Evolutionary conservation across 2,888 invertebrate species (phyloP), one percentile per base, ranked within the genome.

Genomic region (Microctonus brassicae): DNA sequence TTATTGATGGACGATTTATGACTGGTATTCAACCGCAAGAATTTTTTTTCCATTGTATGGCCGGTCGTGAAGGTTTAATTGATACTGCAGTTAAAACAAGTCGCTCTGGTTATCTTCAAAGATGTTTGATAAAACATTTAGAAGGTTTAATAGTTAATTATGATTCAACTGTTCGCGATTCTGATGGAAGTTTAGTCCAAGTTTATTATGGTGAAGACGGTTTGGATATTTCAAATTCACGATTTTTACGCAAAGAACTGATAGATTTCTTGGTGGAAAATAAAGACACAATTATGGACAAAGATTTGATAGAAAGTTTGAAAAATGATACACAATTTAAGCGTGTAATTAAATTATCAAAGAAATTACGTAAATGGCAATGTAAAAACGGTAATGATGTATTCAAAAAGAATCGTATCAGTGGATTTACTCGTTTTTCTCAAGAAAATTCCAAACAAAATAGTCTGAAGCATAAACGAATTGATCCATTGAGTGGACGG

Each of bases 11-110:
- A 0, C 92, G 99, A 10, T 99, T 99, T 85, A 93, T 99, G 92
- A 98, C 99, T 0, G 99, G 99, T n/a, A 97, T 99, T 79, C 93
- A 95, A 82, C 98, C 98, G 0, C 98, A 97, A 88, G 99, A 99
- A 84, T 98, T 98, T 87, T 99, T 98, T 89, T 99, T 98, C 89
- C 99, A 99, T 90, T 99, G 99, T 84, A 99, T 99, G 99, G 99
- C 99, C 68, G 99, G 99, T 69, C 92, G 99, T 88, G 99, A 99
- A 91, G 97, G 99, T 90, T 91, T 99, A 68, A 97, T 99, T 81
- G 99, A 99, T 92, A 99, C 99, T 3, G 99, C 99, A 76, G 99
- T 99, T 0, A 99, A 99, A 90, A 99, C 99, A 0, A 98, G 97
- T 89, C 92, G 98, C 74, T 98, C 98, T 80, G 99, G 99, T 79